phyloP scores from a whole-genome alignment of 2,888 invertebrate genomes.

The Epirrhoe alternata region DNA sequence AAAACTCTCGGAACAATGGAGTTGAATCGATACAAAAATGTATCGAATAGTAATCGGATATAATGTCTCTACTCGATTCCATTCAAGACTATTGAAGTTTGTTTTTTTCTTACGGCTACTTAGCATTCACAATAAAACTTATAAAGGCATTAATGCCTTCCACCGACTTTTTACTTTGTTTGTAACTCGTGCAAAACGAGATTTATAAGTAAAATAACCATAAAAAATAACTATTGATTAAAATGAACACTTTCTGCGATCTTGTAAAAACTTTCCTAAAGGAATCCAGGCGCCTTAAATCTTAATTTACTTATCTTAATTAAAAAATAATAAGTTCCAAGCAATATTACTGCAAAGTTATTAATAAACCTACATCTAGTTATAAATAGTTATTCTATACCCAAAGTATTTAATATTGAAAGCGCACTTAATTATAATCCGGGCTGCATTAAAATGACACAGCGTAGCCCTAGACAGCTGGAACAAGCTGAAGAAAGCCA shows the following conservation, averaged over 20 bases:
- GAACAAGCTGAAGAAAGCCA: neutral
- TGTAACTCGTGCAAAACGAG: neutral
- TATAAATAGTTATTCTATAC: neutral
- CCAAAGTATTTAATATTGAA: slow-evolving; percentile 8
- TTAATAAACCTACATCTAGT: too few relatives aligned
- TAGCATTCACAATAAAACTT: slow-evolving; percentile 6
- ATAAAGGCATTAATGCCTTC: neutral
- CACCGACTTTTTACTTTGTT: neutral
- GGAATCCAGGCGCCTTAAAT: too few relatives aligned
- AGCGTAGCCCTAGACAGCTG: slow-evolving; percentile 1
- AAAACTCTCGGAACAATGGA: slow-evolving; percentile 70
- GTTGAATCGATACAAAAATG: slow-evolving; percentile 72
- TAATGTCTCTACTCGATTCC: slow-evolving; percentile 58
- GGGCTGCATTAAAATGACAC: slow-evolving; percentile 12
- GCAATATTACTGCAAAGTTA: too few relatives aligned
- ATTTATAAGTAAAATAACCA: too few relatives aligned
- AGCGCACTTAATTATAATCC: slow-evolving; percentile 21
- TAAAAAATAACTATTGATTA: too few relatives aligned
- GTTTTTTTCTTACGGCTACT: slow-evolving; percentile 20
- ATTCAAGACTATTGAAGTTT: slow-evolving; percentile 14
- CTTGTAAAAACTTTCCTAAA: too few relatives aligned
- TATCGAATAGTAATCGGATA: slow-evolving; percentile 66
- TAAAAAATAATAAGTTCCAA: too few relatives aligned
- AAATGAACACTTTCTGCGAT: too few relatives aligned
- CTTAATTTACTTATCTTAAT: too few relatives aligned